Evolutionary conservation across 2,888 invertebrate species (phyloP), one percentile per base, ranked within the genome.

Genomic region (Poecilobothrus nobilitatus): DNA sequence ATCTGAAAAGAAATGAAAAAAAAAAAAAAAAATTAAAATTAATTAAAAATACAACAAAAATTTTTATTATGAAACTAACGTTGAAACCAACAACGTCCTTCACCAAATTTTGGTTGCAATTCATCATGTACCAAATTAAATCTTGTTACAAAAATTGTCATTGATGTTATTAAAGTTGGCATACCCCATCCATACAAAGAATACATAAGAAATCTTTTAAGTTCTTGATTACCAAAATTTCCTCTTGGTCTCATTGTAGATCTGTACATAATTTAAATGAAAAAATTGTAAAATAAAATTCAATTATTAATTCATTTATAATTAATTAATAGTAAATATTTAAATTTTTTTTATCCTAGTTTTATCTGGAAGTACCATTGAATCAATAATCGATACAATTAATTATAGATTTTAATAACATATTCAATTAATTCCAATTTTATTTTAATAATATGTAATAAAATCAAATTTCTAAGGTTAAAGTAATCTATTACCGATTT

Each of bases 171-270:
- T 0, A 84, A 53, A 4, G 86, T 76, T 0, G 91, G 85, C 12
- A 87, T 74, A 5, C 88, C 87, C 91, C 91, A 92, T 1, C 90
- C 90, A 77, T 90, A 91, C 1, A 87, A 65, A 0, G 88, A 88
- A 77, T 91, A 92, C 76, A 84, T 82, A 3, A 87, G 68, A 76
- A 91, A 89, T 70, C 86, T 84, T 1, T 67, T 82, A 80, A 77
- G 74, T n/a, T 65, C 65, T n/a, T 37, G 33, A n/a, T 27, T 33
- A 37, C 18, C 20, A 37, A 63, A 21, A 22, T 84, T 76, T 1
- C 83, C 80, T 72, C 84, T 83, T 37, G 84, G 81, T 8, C 83
- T 82, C 22, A 84, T 82, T 63, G 84, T 80, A 68, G 83, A 84
- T 76, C 86, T 86, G 75, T n/a, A 21, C 2, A 66, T 44, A 67